A percentile compares a stretch with the other conserved stretches of the same genome.
Conservation (phyloP, 2,888 invertebrate species). For the Ischnus inquisitorius region DNA sequence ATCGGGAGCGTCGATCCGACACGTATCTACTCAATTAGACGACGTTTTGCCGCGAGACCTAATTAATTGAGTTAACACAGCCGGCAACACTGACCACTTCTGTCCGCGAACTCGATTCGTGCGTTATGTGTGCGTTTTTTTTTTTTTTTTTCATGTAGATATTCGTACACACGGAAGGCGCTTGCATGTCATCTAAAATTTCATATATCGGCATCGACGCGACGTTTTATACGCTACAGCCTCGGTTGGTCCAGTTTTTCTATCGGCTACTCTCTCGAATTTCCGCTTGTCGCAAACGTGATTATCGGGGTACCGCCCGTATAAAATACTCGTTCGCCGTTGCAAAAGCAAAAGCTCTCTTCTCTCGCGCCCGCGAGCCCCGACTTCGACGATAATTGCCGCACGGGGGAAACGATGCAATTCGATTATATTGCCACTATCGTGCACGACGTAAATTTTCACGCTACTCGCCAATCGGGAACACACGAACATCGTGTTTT, state of each 20-base stretch:
- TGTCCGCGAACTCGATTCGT: neutral
- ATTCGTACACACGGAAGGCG: neutral
- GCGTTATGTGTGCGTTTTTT: neutral
- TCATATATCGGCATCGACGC: slow-evolving; percentile 22
- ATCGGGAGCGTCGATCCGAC: neutral
- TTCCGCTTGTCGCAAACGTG: slow-evolving; percentile 50
- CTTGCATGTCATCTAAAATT: slow-evolving; percentile 30
- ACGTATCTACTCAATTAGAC: slow-evolving; percentile 57
- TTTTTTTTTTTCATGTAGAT: neutral
- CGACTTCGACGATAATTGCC: slow-evolving; percentile 5
- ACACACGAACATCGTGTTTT: neutral
- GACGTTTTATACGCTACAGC: neutral
- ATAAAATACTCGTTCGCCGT: slow-evolving; percentile 6
- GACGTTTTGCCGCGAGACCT: slow-evolving; percentile 59
- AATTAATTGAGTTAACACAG: slow-evolving; percentile 63
- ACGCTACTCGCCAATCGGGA: neutral
- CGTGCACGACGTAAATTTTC: neutral
- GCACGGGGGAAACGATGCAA: slow-evolving; percentile 1
- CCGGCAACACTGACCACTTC: neutral
- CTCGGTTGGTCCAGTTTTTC: slow-evolving; percentile 17
- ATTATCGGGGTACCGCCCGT: slow-evolving; percentile 53
- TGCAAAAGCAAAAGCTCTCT: slow-evolving; percentile 24
- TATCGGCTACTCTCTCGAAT: slow-evolving; percentile 51
- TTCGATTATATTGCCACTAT: slow-evolving; percentile 1
- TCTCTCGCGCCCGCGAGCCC: neutral